Evolutionary conservation across 1,140 invertebrate genomes (phyloP), one percentile per base, ranked within the genome.

Genomic region (Sitobion miscanthi): DNA sequence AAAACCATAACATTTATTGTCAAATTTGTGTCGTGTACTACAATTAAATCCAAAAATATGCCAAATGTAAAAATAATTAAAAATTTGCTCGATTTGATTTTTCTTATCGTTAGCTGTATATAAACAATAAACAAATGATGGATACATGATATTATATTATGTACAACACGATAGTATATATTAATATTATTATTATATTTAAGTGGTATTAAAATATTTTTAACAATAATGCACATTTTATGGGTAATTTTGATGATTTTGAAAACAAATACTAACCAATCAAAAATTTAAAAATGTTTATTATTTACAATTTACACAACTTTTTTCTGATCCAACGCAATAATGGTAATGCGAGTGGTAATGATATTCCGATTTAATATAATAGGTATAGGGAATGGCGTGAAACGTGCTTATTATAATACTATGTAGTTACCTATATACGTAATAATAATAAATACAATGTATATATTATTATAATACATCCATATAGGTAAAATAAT

Each of bases 401-500:
- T 5, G 62, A 77, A 69, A 77, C 62, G 62, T 77, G 62, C 62
- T 14, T n/a, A 77, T 77, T 17, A 77, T 77, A 69, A 57, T 57
- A n/a, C 14, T 77, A 69, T 30, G 62, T 14, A 4, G 30, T 30
- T 77, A 35, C 14, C 30, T 77, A 17, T 69, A 14, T 35, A 77
- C 9, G 11, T 77, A n/a, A 57, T 57, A 57, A 77, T n/a, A 17
- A 77, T 77, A n/a, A 23, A 62, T 30, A 62, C 57, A 62, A 62
- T 62, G 57, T 62, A 30, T 14, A 62, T 49, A 49, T 49, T 47
- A 54, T 69, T n/a, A 69, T 14, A 69, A n/a, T 77, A 20, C 62
- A 77, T 77, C 62, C 62, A 77, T 77, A 77, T 77, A 14, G 30
- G 62, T 77, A n/a, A 77, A 77, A 77, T n/a, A n/a, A 77, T 77